Evolutionary conservation across 1,140 invertebrate genomes (phyloP).

Genomic region (Agraylea sexmaculata): DNA sequence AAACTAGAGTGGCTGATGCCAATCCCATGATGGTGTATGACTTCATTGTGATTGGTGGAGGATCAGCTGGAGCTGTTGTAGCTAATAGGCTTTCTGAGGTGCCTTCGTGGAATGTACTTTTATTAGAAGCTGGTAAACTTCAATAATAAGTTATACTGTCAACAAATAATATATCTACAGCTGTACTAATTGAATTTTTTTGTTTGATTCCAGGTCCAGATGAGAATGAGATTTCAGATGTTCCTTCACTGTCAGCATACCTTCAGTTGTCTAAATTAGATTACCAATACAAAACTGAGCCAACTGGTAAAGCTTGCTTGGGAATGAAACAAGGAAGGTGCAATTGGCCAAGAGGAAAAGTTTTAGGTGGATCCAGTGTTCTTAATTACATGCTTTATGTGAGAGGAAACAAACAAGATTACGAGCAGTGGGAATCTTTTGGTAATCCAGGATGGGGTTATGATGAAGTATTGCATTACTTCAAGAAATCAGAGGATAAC

Average conservation of each 20-base stretch:
- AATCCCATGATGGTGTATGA: conserved; percentile 58
- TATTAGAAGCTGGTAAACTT: conserved; percentile 66
- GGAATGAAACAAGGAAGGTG: conserved; percentile 63
- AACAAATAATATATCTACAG: conserved; percentile 2
- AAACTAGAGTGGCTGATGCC: conserved; percentile 46
- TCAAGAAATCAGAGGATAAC: conserved; percentile 82
- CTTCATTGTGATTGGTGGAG: conserved; percentile 80
- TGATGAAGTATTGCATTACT: conserved; percentile 76
- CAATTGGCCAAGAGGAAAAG: conserved; percentile 76
- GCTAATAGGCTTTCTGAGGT: conserved; percentile 81
- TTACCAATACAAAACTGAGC: conserved; percentile 86
- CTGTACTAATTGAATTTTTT: too few species aligned
- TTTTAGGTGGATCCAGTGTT: conserved; percentile 79
- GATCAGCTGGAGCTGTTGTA: conserved; percentile 85
- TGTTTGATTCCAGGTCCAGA: conserved; percentile 81
- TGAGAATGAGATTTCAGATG: conserved; percentile 82
- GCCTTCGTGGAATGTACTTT: conserved; percentile 64
- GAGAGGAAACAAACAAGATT: conserved; percentile 69
- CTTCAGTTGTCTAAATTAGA: conserved; percentile 79
- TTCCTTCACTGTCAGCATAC: conserved; percentile 77
- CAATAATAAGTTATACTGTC: neutral
- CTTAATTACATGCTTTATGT: conserved; percentile 96
- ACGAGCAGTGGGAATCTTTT: conserved; percentile 77
- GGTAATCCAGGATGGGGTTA: conserved; percentile 88
- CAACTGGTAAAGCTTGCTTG: conserved; percentile 68